Conservation (phyloP, 2,888 invertebrate genomes). For the Acleris sparsana region DNA sequence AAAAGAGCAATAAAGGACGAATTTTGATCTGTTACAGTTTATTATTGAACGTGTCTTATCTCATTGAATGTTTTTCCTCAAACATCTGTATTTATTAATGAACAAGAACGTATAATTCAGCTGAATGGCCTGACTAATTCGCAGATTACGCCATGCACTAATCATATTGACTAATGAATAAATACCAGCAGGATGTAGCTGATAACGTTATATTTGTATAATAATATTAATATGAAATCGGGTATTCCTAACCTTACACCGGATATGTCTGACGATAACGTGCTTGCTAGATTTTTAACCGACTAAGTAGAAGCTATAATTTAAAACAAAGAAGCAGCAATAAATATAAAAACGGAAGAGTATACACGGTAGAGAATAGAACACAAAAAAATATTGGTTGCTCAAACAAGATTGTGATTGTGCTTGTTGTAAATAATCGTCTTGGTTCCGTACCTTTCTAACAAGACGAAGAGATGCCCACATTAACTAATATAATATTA, state of each 20-base stretch:
- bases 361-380: too few relatives aligned
- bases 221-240: slow-evolving; percentile 51
- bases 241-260: slow-evolving; percentile 49
- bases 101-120: slow-evolving; percentile 20
- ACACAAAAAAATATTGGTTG: too few relatives aligned
- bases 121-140: slow-evolving; percentile 46
- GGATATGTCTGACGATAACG: slow-evolving; percentile 50
- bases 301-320: neutral
- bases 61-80: slow-evolving; percentile 23
- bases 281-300: slow-evolving; percentile 4
- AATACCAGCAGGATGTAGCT: slow-evolving; percentile 61
- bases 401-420: too few relatives aligned
- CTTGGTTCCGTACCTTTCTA: too few relatives aligned
- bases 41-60: neutral
- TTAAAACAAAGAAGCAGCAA: too few relatives aligned
- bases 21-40: too few relatives aligned
- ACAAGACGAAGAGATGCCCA: too few relatives aligned
- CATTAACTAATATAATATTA: too few relatives aligned
- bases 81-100: slow-evolving; percentile 17
- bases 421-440: too few relatives aligned
- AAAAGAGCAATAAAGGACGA: too few relatives aligned
- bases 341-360: too few relatives aligned
- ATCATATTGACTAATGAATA: slow-evolving; percentile 64
- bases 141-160: slow-evolving; percentile 42
- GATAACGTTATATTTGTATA: slow-evolving; percentile 52